A percentile compares a stretch with the other conserved stretches of the same genome.
Conservation (phyloP, 2,113 vertebrate genomes). For the Rynchops niger region DNA sequence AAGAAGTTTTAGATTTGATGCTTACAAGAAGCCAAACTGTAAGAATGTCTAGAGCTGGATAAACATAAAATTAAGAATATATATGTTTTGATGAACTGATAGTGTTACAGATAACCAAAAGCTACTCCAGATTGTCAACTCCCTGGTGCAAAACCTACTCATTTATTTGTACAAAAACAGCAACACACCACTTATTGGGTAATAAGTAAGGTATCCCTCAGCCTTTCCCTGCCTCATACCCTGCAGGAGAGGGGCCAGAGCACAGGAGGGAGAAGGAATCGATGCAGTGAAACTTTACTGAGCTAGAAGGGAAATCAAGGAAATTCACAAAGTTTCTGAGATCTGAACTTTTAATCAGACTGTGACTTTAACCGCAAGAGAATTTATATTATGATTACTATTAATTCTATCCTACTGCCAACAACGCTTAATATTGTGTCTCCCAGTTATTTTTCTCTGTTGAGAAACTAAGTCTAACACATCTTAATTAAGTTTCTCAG, state of each 20-base stretch:
- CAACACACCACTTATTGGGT: not conserved
- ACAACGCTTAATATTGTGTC: not conserved
- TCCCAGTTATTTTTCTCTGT: not conserved
- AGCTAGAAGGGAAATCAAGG: not conserved
- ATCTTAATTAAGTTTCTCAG: not conserved
- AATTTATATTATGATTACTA: not conserved
- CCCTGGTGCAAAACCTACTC: not conserved
- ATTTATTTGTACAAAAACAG: not conserved
- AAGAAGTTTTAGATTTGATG: not conserved
- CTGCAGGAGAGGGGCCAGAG: not conserved
- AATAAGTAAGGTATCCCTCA: not conserved
- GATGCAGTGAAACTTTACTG: not conserved
- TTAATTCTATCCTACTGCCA: not conserved
- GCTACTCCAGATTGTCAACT: not conserved
- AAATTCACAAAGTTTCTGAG: not conserved
- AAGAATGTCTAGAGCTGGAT: not conserved
- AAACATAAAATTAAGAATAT: not conserved
- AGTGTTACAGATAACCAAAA: not conserved
- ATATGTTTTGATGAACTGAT: not conserved
- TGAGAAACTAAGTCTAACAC: not conserved
- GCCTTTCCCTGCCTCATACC: no score
- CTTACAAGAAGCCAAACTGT: not conserved
- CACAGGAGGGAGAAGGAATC: not conserved
- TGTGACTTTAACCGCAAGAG: not conserved
- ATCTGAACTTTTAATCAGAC: not conserved